Evolutionary conservation across 2,113 vertebrate genomes (phyloP).

Genomic region (Centropus bengalensis): DNA sequence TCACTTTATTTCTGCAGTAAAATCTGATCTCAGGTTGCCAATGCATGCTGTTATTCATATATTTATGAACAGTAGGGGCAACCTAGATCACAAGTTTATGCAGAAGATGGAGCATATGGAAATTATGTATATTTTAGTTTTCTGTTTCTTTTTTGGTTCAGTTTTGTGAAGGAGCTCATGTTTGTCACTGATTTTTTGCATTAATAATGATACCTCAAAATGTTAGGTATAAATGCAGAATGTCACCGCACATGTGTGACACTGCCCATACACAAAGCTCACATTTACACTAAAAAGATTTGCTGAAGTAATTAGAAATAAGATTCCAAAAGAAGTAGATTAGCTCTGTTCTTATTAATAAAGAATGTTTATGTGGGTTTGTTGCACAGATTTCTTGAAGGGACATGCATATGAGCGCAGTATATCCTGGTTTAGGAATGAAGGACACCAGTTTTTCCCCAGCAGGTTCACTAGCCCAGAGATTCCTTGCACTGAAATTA

Average conservation of each 20-base stretch:
- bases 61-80: background rate
- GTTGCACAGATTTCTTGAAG: background rate
- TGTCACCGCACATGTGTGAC: background rate
- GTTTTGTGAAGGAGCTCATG: background rate
- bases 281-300: background rate
- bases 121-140: background rate
- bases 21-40: background rate
- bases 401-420: background rate
- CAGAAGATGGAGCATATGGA: background rate
- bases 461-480: background rate
- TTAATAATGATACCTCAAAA: background rate
- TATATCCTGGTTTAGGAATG: background rate
- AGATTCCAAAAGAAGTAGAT: background rate
- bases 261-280: background rate
- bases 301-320: background rate
- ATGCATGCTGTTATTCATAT: background rate
- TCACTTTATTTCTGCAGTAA: constrained; percentile 27
- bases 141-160: background rate
- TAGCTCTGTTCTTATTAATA: background rate
- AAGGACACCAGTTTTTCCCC: background rate
- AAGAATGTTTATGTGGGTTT: background rate
- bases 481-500: background rate
- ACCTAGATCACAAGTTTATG: background rate
- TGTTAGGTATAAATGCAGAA: background rate
- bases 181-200: background rate